Evolutionary conservation across 2,888 invertebrate species (phyloP).

Genomic region (Ophion ventricosus): DNA sequence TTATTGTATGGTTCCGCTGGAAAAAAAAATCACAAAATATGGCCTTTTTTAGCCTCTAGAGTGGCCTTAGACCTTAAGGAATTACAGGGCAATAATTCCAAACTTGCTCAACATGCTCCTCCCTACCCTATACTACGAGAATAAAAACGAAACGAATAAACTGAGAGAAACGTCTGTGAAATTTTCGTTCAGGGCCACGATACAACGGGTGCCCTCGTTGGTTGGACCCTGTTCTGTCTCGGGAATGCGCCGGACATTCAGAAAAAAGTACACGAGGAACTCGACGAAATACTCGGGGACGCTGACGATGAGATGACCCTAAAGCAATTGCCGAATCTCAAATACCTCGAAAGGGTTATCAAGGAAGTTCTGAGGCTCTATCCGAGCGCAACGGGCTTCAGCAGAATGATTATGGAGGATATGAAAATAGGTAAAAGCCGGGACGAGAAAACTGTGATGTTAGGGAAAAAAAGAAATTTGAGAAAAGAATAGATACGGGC

Average conservation of each 20-base stretch:
- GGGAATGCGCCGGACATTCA: slow-evolving; percentile 84
- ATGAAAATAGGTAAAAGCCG: slow-evolving; percentile 79
- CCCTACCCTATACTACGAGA: slow-evolving; percentile 54
- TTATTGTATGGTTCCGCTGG: no score
- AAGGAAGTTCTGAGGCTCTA: slow-evolving; percentile 86
- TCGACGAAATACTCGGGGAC: slow-evolving; percentile 81
- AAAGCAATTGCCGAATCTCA: slow-evolving; percentile 81
- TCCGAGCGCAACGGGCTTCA: slow-evolving; percentile 85
- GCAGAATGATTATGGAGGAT: slow-evolving; percentile 83
- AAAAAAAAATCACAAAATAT: no score
- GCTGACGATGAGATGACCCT: slow-evolving; percentile 73
- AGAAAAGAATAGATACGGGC: neutral
- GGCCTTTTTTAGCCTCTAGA: no score
- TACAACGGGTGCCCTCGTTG: slow-evolving; percentile 84
- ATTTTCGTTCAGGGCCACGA: slow-evolving; percentile 83
- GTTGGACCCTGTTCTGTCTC: slow-evolving; percentile 84
- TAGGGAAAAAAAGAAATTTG: neutral
- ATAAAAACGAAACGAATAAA: slow-evolving; percentile 29
- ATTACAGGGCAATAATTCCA: no score
- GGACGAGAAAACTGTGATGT: no score
- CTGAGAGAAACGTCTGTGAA: slow-evolving; percentile 26
- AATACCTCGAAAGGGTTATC: slow-evolving; percentile 85
- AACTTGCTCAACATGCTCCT: no score
- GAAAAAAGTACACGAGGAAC: slow-evolving; percentile 83
- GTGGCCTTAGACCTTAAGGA: no score